Evolutionary conservation across 2,113 vertebrate genomes (phyloP), one percentile per base, ranked within the genome.

Genomic region (Pangasianodon gigas): DNA sequence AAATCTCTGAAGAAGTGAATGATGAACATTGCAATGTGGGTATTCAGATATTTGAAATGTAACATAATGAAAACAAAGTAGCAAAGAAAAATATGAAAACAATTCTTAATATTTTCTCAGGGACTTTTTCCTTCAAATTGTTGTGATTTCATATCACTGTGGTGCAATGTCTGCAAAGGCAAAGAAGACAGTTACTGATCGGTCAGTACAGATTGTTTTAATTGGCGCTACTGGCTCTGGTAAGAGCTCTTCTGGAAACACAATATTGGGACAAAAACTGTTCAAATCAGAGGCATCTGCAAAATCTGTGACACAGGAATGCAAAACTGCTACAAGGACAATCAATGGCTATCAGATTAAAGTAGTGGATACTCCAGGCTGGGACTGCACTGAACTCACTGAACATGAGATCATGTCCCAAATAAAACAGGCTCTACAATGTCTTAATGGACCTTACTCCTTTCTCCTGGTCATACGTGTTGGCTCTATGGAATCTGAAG

Each of bases 291-390:
- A 24, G 44, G 24, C 80, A 84, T 90, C 86, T 8, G 81, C 54
- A 87, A 83, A 88, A 19, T 90, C 90, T 85, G 80, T 90, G 18
- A 90, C 86, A 65, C 19, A 52, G 7, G 1, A 54, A n/a, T 62
- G 32, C 13, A 37, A 37, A 37, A 3, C 54, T n/a, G 32, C 2
- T 65, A 9, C 54, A 19, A 56, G 62, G 14, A 84, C 24, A 32
- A 56, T 90, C 21, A 84, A 90, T 41, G 41, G 67, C 24, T 44
- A n/a, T 21, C 24, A 67, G 48, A 46, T 88, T 84, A 88, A 44
- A 84, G 46, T 88, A 8, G n/a, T 90, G n/a, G 86, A 90, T 81
- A 88, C 89, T 77, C 89, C 89, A 75, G 80, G 86, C n/a, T 90
- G 82, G 87, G 71, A 89, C 77, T 88, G 87, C 83, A 91, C 90